Evolutionary conservation across 2,113 vertebrate genomes (phyloP), one percentile per base, ranked within the genome.

Genomic region (Semicossyphus pulcher): DNA sequence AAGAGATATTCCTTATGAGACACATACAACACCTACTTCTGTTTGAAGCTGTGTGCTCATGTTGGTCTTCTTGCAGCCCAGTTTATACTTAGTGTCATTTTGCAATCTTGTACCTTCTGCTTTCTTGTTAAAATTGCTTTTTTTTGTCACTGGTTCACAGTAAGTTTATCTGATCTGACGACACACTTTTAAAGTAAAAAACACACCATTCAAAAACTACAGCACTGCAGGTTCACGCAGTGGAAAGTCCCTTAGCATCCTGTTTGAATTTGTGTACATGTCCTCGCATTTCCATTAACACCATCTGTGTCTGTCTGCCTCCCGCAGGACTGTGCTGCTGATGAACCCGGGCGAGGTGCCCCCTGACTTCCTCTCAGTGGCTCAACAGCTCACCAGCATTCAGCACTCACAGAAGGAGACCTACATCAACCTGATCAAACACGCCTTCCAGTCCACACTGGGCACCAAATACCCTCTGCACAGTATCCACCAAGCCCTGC

Each of bases 331-430:
- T 0, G 97, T 98, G 80, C 89, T 99, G 62, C 81, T 99, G 89
- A 92, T 99, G 93, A 98, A 97, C 86, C 94, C 92, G 0, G 78
- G 90, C 0, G 97, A 99, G 81, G 94, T 99, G 21, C 95, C 96
- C 9, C 78, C 86, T 0, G 95, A 97, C 78, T 98, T 98, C 72
- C 90, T 97, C 1, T 90, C 94, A 0, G 95, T 98, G 44, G 95
- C 96, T 0, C 84, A 96, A 80, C 94, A 93, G 91, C 93, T 99
- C 74, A 95, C 95, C 7, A 0, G 66, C 7, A 70, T 93, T 0
- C 87, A 92, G 42, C 90, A 92, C 41, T 92, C 96, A 0, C 93
- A 91, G 41, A 90, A 57, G 1, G 74, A 93, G 15, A 90, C 88
- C 2, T 94, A 93, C 52, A 31, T 94, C 68, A 92, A 91, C 14